Evolutionary conservation across 2,113 vertebrate species (phyloP), one percentile per base, ranked within the genome.

Genomic region (Hoplias malabaricus): DNA sequence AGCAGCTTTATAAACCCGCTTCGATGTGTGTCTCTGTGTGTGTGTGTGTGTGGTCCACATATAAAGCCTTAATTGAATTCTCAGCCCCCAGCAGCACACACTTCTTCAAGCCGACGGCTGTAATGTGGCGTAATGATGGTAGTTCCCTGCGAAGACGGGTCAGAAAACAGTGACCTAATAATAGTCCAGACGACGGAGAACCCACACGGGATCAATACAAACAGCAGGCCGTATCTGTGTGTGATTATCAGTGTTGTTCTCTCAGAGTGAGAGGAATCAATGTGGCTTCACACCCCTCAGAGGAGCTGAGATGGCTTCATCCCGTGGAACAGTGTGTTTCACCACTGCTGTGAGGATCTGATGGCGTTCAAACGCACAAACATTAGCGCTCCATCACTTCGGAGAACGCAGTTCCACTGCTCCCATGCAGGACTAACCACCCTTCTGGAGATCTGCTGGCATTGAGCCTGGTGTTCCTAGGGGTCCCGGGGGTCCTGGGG

Each of bases 31-130:
- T 65, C 42, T 72, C 16, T 43, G 6, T 40, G 77, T 40, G 63
- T 34, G 67, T 25, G 43, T 65, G 65, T 62, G 36, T 57, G 36
- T 70, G 43, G 40, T 54, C 59, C 81, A 82, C 79, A 72, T 76
- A 79, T 79, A 76, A 74, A 71, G 33, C 48, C 16, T 40, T 79
- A 82, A 82, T 79, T 82, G 72, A 78, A 82, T 79, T 72, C 72
- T 59, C 62, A 36, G 25, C 65, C 70, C 43, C 13, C 3, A 3
- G 56, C 56, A 31, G 56, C n/a, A n/a, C n/a, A n/a, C n/a, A n/a
- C n/a, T 59, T 59, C 16, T 25, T 59, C 56, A 59, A 14, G 56
- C 25, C 14, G 56, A 14, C 56, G 25, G 25, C 25, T 14, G 25
- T 29, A 25, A 57, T 57, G 42, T 46, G 42, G 16, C 42, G 3